phyloP scores from a whole-genome alignment of 2,888 invertebrate genomes.

The Silvanus unidentatus region DNA sequence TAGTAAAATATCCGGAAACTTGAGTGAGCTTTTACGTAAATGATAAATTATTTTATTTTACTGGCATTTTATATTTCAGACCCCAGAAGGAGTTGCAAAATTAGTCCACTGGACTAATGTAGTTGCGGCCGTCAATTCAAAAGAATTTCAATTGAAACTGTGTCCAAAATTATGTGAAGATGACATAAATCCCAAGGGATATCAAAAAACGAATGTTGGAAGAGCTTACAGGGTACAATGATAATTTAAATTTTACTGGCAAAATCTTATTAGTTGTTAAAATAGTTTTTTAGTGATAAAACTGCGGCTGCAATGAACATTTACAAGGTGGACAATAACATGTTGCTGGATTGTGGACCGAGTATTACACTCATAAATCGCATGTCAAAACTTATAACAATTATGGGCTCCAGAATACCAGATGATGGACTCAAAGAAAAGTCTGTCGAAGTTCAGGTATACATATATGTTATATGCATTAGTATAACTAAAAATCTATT shows the following conservation, averaged over 20 bases:
- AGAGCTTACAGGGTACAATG: neutral
- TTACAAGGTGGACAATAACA: neutral
- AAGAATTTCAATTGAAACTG: neutral
- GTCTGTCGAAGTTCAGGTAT: too few species aligned
- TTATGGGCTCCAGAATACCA: too few species aligned
- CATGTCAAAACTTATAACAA: too few species aligned
- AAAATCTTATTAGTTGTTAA: neutral
- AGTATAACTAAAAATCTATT: too few species aligned
- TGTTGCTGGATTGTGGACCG: neutral
- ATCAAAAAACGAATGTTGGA: conserved; percentile 2
- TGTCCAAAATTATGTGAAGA: neutral
- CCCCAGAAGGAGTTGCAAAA: neutral
- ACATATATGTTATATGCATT: too few species aligned
- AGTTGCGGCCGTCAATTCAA: neutral
- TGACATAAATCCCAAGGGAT: neutral
- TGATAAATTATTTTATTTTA: neutral
- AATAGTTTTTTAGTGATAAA: neutral
- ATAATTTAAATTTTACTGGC: neutral
- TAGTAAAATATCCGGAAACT: neutral
- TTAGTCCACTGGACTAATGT: neutral
- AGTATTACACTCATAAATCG: neutral
- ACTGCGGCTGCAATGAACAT: conserved; percentile 1
- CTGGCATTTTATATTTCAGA: neutral
- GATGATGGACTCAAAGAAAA: too few species aligned
- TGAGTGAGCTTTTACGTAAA: neutral